Percentiles rank a stretch among this genome's conserved stretches.
phyloP scores from a whole-genome alignment of 1,140 invertebrate species.

The Pogonomyrmex barbatus region DNA sequence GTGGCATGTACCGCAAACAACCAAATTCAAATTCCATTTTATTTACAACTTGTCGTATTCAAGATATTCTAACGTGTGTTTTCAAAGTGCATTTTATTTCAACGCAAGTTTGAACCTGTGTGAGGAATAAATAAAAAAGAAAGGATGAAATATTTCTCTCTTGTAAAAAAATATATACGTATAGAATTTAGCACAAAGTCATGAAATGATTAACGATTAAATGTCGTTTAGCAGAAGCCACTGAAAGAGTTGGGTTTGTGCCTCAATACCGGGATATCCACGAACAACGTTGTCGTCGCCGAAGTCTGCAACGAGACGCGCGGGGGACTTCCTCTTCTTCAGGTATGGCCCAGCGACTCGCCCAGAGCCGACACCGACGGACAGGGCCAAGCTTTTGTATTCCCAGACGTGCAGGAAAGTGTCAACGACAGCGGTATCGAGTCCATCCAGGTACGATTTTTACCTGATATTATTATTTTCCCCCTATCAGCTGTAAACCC shows the following conservation, averaged over 20 bases:
- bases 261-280: constrained; percentile 85
- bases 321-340: constrained; percentile 87
- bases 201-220: background rate
- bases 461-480: background rate
- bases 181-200: background rate
- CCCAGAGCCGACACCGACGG: constrained; percentile 89
- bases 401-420: constrained; percentile 84
- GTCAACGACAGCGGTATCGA: constrained; percentile 88
- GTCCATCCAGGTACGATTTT: constrained; percentile 87
- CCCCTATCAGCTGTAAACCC: no score
- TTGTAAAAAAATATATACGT: background rate
- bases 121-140: background rate
- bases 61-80: background rate
- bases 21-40: constrained; percentile 1
- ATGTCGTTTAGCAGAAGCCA: constrained; percentile 85
- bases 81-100: background rate
- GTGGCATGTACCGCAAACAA: background rate
- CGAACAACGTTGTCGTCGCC: constrained; percentile 78
- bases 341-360: constrained; percentile 90
- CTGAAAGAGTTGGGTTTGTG: constrained; percentile 87
- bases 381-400: constrained; percentile 89
- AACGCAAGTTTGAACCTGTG: background rate
- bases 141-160: background rate
- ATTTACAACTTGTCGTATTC: background rate
- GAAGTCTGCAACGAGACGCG: constrained; percentile 80